phyloP scores from a whole-genome alignment of 1,140 invertebrate genomes.

The Phymorhynchus buccinoides region DNA sequence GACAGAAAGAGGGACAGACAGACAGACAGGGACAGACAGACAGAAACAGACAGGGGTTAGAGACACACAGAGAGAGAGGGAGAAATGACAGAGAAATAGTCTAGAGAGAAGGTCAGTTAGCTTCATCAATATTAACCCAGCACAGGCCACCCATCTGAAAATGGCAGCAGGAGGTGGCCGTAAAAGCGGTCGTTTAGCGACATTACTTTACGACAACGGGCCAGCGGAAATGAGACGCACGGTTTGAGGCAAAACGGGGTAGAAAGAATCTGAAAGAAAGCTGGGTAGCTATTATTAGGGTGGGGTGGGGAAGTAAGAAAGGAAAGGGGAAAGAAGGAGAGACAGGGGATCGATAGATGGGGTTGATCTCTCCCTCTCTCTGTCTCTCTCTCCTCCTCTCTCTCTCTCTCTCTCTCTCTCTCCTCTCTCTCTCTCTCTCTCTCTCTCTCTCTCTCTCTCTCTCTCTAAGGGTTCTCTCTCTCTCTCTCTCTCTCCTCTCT shows the following conservation, averaged over 20 bases:
- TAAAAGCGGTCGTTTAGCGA: constrained; percentile 7
- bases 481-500: too few relatives aligned
- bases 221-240: not conserved
- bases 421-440: too few relatives aligned
- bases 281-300: too few relatives aligned
- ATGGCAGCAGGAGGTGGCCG: not conserved
- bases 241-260: not conserved
- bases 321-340: not conserved
- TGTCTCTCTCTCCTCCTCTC: not conserved
- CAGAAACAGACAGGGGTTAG: too few relatives aligned
- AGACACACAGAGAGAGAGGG: not conserved
- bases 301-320: not conserved
- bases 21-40: not conserved
- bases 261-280: too few relatives aligned
- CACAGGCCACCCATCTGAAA: not conserved
- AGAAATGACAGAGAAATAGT: too few relatives aligned
- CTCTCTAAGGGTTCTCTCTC: too few relatives aligned
- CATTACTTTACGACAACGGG: not conserved
- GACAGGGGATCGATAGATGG: not conserved
- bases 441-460: too few relatives aligned
- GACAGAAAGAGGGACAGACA: not conserved
- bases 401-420: too few relatives aligned
- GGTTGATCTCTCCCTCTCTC: not conserved
- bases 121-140: constrained; percentile 8
- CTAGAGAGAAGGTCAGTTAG: not conserved